Base-by-base conservation (phyloP, 2,888 invertebrate species). In the Odontocerum albicorne region DNA sequence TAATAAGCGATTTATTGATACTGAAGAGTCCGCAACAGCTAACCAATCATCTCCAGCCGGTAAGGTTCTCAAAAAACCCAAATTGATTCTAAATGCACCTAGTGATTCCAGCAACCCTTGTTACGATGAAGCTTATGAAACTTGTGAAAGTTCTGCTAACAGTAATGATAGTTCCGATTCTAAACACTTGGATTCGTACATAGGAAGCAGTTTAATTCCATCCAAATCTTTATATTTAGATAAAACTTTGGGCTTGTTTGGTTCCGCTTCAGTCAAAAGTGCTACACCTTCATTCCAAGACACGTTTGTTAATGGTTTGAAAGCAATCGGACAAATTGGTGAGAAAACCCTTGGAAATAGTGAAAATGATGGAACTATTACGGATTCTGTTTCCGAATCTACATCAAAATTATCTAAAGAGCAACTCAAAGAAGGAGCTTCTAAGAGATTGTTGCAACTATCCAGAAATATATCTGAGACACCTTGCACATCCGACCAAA, bases 1-100 rank as follows among this genome's bases (percentile, higher is more conserved):
- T 33, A 92, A 91, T 67, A 93, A 92, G 72, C 82, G 88, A 62
- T 89, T 92, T 66, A 82, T 90, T 50, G 88, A 88, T 66, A 83
- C 83, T 57, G 83, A 84, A 60, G 84, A 82, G 65, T 63, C 71
- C 49, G 68, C 70, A 38, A 59, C 66, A 19, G 65, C 65, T 16
- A 35, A 32, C 3, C 46, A 49, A 16, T 40, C 40, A 16, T 68
- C 64, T 54, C 62, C 70, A 58, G 63, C 67, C 45, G 65, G 74
- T 50, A 78, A 78, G 65, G 73, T 78, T 55, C 69, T 78, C 31
- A 77, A 78, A 63, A 77, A 74, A 64, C 77, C 78, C 52, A 78
- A 78, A 66, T 63, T 78, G 40, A 76, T 79, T 62, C 75, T 77
- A 61, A 77, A 72, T 63, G 70, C 65, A 57, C 71, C 64, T 57